These are phyloP conservation scores for Peromyscus attwateri DNA, from an alignment of 2,797 vertebrate genomes.

Conservation along the genomic window DNA sequence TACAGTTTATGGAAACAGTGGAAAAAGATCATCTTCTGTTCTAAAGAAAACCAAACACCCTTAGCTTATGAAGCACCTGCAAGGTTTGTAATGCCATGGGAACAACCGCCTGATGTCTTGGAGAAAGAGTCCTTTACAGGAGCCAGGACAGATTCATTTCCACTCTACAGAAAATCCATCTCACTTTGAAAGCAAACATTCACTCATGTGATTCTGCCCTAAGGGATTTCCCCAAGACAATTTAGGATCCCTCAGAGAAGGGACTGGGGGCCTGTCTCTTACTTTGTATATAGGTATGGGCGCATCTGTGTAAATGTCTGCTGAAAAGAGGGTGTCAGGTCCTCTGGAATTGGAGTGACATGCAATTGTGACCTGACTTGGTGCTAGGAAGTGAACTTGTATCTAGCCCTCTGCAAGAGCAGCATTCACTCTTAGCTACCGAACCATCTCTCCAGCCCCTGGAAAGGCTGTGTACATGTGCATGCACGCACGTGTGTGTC, in stretches of 20 bases:
- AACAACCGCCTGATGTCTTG: neutral
- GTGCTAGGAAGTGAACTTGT: neutral
- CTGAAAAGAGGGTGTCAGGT: neutral
- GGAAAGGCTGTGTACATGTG: neutral
- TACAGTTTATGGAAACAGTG: neutral
- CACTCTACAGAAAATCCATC: neutral
- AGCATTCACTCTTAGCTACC: neutral
- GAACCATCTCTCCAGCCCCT: neutral
- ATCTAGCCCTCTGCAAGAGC: neutral
- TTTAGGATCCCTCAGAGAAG: neutral
- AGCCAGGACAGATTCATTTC: neutral
- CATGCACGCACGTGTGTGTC: neutral
- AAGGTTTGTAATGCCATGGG: neutral
- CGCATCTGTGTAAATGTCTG: neutral
- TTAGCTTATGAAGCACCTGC: neutral
- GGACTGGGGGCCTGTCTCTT: neutral
- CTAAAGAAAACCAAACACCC: neutral
- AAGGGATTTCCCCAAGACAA: neutral
- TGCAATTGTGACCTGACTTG: neutral
- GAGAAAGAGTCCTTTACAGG: neutral
- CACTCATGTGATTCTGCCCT: neutral
- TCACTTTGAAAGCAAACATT: conserved; percentile 15
- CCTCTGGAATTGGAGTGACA: neutral
- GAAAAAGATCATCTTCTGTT: neutral
- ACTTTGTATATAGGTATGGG: neutral